Conservation (phyloP, 2,113 vertebrate genomes). For the Morphnarchus princeps region DNA sequence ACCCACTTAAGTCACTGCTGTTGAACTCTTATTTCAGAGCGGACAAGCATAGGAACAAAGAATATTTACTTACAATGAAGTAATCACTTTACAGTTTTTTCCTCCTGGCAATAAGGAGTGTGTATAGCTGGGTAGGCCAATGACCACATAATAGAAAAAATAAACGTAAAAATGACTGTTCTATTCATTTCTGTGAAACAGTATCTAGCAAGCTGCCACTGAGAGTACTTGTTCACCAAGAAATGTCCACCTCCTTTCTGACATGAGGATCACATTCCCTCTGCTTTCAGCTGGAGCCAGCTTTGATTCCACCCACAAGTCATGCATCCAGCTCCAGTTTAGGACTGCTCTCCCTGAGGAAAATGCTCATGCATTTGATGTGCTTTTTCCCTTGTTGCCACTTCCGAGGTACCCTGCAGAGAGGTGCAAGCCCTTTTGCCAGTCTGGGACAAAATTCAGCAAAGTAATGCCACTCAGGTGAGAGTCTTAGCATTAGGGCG, state of each 20-base stretch:
- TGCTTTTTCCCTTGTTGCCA: no score
- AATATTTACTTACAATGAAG: background rate
- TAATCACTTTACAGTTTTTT: background rate
- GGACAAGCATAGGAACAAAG: background rate
- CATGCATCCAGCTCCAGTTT: background rate
- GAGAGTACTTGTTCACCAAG: background rate
- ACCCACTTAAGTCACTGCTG: background rate
- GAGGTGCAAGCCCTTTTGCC: background rate
- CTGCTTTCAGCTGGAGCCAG: background rate
- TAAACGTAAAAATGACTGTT: background rate
- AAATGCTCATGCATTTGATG: background rate
- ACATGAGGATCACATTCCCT: background rate
- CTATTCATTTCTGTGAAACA: background rate
- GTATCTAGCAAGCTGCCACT: background rate
- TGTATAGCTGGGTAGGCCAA: background rate
- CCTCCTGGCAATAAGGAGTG: background rate
- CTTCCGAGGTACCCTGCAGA: background rate
- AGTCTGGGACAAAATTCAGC: background rate
- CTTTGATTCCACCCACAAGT: background rate
- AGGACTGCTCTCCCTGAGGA: background rate
- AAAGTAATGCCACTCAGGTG: background rate
- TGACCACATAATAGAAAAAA: background rate
- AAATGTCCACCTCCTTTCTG: background rate
- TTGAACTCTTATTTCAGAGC: background rate
- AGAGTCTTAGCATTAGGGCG: background rate